Base-by-base conservation (phyloP, 2,888 invertebrate genomes). In the Phalera bucephala region DNA sequence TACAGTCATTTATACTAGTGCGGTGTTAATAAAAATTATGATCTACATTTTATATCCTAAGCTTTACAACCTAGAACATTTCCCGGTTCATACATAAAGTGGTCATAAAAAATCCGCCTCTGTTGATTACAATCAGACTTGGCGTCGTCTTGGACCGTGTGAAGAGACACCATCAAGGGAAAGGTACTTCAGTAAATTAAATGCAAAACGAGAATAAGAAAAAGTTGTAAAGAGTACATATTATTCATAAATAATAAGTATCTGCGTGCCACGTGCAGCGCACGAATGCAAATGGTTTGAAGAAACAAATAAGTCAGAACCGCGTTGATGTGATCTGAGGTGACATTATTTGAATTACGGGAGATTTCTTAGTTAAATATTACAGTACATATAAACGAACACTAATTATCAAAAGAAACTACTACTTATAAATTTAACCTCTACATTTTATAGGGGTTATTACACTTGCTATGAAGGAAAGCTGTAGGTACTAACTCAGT, bases 101-200 rank as follows among this genome's bases (percentile, higher is more conserved):
- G 52, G 54, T 40, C 54, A 58, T 69, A 79, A 79, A 78, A 80
- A 73, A 68, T 65, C 59, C 49, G 56, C 63, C 51, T 53, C 36
- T 33, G 63, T 70, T 71, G 71, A 84, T 82, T 77, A 78, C 70
- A 67, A 72, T 76, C 61, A 53, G 54, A 47, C 46, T 51, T 56
- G 51, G 31, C 31, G 44, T 52, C 51, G 61, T 58, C 55, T 52
- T 31, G 30, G 68, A 77, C 68, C 79, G 80, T 86, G 80, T 78
- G 82, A 84, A 81, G 42, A 64, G 44, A 68, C 64, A 65, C 70
- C 78, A 79, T 77, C 70, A 74, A 69, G 66, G 50, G 45, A 62
- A 72, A 67, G 50, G 54, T 56, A 55, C 44, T 46, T 40, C 49
- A 36, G 60, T 64, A 59, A 68, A 65, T 63, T 60, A 62, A 64